Percentiles rank a stretch among this genome's conserved stretches.
phyloP scores from a whole-genome alignment of 92 coral and sea anemone genomes.

The Phenganax stokvisi region DNA sequence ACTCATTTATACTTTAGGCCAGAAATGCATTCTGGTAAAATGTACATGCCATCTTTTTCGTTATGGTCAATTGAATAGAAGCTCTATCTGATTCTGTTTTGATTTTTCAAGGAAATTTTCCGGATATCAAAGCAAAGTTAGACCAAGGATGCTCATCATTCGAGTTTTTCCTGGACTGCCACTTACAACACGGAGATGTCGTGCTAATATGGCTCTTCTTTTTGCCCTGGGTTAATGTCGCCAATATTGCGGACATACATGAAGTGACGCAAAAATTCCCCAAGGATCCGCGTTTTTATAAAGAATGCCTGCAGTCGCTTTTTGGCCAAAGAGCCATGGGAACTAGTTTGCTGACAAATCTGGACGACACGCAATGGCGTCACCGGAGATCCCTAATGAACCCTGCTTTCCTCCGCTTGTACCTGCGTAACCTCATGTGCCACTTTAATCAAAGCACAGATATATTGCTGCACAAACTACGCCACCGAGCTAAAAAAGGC shows the following conservation, averaged over 20 bases:
- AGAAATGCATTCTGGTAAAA: no score
- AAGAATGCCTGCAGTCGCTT: constrained; percentile 32
- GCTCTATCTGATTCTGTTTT: not conserved
- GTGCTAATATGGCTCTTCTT: constrained; percentile 29
- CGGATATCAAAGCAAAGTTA: constrained; percentile 30
- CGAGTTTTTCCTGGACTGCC: constrained; percentile 30
- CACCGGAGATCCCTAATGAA: constrained; percentile 59
- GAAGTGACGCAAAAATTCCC: constrained; percentile 59
- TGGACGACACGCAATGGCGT: constrained; percentile 57
- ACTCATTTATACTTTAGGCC: no score
- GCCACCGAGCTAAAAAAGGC: constrained; percentile 52
- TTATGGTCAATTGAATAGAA: no score
- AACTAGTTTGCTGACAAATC: constrained; percentile 54
- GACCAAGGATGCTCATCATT: constrained; percentile 35
- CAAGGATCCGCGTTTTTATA: constrained; percentile 50
- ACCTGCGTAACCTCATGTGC: constrained; percentile 60
- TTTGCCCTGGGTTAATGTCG: constrained; percentile 35
- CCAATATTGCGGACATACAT: constrained; percentile 16
- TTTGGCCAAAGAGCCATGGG: constrained; percentile 51
- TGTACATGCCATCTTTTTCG: no score
- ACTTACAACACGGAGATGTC: constrained; percentile 17
- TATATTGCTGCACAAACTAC: constrained; percentile 52
- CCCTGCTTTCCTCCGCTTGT: constrained; percentile 79
- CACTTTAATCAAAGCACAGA: constrained; percentile 65
- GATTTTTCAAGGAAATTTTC: constrained; percentile 5